Percentiles rank a stretch among this genome's conserved stretches.
phyloP scores from a whole-genome alignment of 2,888 invertebrate species.

The Orchesella flavescens region DNA sequence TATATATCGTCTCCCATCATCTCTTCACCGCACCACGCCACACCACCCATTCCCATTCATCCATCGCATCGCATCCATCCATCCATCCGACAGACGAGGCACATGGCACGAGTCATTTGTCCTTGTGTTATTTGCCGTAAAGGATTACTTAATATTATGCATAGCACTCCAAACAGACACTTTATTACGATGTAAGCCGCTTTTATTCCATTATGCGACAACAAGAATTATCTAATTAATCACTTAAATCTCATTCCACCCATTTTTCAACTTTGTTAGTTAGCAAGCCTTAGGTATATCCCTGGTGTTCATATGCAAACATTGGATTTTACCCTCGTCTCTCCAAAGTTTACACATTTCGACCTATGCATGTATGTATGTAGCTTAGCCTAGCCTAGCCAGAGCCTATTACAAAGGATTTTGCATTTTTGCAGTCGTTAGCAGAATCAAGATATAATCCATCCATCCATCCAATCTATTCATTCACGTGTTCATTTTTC shows the following conservation, averaged over 20 bases:
- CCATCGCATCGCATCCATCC: neutral
- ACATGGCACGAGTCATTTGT: conserved; percentile 36
- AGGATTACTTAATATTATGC: conserved; percentile 19
- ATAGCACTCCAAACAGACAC: conserved; percentile 24
- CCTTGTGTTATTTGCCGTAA: conserved; percentile 11
- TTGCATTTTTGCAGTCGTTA: too few relatives aligned
- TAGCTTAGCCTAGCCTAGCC: too few relatives aligned
- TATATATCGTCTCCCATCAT: too few relatives aligned
- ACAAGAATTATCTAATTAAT: conserved; percentile 30
- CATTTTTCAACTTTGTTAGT: conserved; percentile 25
- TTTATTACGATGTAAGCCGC: neutral
- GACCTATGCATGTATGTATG: too few relatives aligned
- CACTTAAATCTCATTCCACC: conserved; percentile 18
- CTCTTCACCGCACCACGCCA: neutral
- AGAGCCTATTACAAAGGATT: too few relatives aligned
- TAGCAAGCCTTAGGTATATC: too few relatives aligned
- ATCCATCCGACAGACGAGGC: neutral
- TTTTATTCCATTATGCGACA: neutral
- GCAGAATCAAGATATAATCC: too few relatives aligned
- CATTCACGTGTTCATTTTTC: too few relatives aligned
- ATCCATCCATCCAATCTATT: too few relatives aligned
- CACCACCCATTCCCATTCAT: neutral
- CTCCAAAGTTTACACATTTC: too few relatives aligned
- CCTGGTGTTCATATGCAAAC: too few relatives aligned
- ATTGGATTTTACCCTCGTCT: too few relatives aligned